Base-by-base conservation (phyloP, 2,113 vertebrate species). In the Campylomormyrus tamandua region DNA sequence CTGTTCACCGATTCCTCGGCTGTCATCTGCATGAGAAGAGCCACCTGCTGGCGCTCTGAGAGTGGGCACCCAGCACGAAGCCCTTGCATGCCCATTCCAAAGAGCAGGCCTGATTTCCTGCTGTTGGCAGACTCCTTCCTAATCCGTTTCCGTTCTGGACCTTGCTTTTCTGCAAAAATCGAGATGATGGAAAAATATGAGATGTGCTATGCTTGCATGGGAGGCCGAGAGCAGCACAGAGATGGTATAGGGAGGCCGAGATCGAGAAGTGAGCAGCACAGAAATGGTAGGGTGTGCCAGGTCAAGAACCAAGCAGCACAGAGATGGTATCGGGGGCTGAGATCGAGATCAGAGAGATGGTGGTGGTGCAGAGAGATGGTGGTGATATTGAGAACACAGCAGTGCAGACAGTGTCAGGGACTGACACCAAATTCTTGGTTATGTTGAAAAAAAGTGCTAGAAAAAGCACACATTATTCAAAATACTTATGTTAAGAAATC, bases 71-170 rank as follows among this genome's bases (percentile, higher is more conserved):
- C 97, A 0, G 96, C 96, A 35, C 97, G 95, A 92, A 97, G 96
- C 90, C 97, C 97, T 52, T 96, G 95, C 66, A 96, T 97, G 91
- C 98, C 98, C 97, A 99, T 97, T 90, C 98, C 98, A 92, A 99
- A 99, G 87, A 98, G 96, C 96, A 99, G 95, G 90, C 95, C 95
- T 1, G 96, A 94, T 92, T 96, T 97, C 46, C 96, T 95, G 89
- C 95, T 94, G 88, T 88, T 90, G 88, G 94, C 96, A 0, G 97
- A 96, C 91, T 97, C 97, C 93, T 97, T 97, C 90, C 95, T 97
- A 89, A 96, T 96, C 93, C 96, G 95, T 95, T 97, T 97, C 93
- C 96, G 93, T 90, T 97, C 96, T 0, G 96, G 96, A 93, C 96
- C 97, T 94, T 96, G 96, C 93, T 97, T 97, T 94, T 97, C 97